Evolutionary conservation across 2,888 invertebrate species (phyloP).

Genomic region (Neoitamus cyanurus): DNA sequence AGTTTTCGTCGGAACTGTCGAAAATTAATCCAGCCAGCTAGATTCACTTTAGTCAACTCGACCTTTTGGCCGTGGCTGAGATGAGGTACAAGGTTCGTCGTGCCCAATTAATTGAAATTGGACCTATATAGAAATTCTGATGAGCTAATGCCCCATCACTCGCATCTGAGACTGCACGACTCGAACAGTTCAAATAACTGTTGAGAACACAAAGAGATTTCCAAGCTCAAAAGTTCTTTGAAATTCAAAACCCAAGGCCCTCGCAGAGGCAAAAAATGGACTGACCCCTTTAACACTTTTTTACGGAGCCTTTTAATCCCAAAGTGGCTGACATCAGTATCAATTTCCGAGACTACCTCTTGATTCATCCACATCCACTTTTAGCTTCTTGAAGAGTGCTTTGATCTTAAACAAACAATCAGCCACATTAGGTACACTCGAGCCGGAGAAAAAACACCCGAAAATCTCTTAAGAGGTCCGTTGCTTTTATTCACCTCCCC

Average conservation of each 20-base stretch:
- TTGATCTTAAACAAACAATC: slow-evolving; percentile 26
- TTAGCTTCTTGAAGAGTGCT: slow-evolving; percentile 11
- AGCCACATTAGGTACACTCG: slow-evolving; percentile 8
- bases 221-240: not conserved
- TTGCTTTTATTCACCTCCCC: not conserved
- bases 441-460: not conserved
- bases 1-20: not conserved
- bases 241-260: not conserved
- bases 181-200: not conserved
- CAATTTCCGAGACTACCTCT: slow-evolving; percentile 20
- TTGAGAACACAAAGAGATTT: not conserved
- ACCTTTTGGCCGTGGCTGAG: not conserved
- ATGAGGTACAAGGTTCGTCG: not conserved
- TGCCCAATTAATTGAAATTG: not conserved
- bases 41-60: not conserved
- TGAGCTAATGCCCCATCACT: not conserved
- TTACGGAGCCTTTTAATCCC: not conserved
- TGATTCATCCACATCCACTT: slow-evolving; percentile 7
- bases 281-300: slow-evolving; percentile 5
- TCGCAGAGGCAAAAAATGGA: not conserved
- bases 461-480: not conserved
- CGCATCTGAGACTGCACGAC: not conserved
- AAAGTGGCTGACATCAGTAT: slow-evolving; percentile 20
- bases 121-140: not conserved
- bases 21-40: not conserved